Conservation (phyloP, 2,797 vertebrate genomes). For the Pagetopsis macropterus region DNA sequence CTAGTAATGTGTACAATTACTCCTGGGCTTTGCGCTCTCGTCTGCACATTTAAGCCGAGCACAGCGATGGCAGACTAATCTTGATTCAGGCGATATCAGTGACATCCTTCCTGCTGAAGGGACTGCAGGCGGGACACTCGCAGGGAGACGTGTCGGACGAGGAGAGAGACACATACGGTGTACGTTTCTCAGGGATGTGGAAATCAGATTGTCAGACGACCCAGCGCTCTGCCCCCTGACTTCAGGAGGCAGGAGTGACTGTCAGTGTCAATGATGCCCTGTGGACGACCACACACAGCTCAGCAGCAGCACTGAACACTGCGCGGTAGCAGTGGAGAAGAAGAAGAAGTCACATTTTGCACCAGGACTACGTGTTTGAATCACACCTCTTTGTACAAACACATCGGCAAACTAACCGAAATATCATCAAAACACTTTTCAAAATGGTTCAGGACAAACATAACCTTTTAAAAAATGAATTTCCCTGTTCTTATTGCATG, state of each 20-base stretch:
- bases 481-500: neutral
- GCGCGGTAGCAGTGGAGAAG: neutral
- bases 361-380: neutral
- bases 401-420: neutral
- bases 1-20: slow-evolving; percentile 72
- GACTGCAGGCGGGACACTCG: slow-evolving; percentile 50
- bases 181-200: slow-evolving; percentile 44
- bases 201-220: slow-evolving; percentile 63
- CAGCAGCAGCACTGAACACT: neutral
- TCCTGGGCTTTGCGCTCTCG: slow-evolving; percentile 69
- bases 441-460: neutral
- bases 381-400: neutral
- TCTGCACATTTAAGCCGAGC: slow-evolving; percentile 66
- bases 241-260: slow-evolving; percentile 44
- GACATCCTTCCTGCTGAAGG: slow-evolving; percentile 64
- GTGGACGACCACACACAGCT: slow-evolving; percentile 20
- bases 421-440: too few relatives aligned
- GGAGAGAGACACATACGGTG: slow-evolving; percentile 42
- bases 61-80: slow-evolving; percentile 62
- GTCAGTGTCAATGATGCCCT: slow-evolving; percentile 46
- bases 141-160: slow-evolving; percentile 40
- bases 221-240: slow-evolving; percentile 30
- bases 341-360: neutral
- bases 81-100: slow-evolving; percentile 70
- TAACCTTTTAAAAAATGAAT: neutral